Evolutionary conservation across 2,888 invertebrate species (phyloP), one percentile per base, ranked within the genome.

Genomic region (Scaptomyza flava): DNA sequence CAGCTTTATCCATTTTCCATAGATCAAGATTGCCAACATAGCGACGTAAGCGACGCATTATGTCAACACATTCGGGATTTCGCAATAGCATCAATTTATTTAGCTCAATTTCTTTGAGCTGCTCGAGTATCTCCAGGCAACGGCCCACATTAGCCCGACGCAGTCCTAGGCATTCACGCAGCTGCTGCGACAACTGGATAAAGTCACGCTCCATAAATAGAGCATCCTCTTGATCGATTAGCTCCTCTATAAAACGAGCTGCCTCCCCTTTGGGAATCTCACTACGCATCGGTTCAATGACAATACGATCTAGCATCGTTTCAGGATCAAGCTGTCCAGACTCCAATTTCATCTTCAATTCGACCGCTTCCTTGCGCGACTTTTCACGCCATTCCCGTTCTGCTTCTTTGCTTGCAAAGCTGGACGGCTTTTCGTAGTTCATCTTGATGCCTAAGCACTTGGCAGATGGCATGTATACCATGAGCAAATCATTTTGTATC

Each of bases 21-120:
- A 95, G 94, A 6, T 94, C 93, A 2, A 95, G 92, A 91, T 97
- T 97, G 7, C 97, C 97, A 38, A 96, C 94, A 91, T 97, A 97
- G 46, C 95, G 94, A 14, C 96, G 93, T 91, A 96, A 93, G 66
- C 96, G 94, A 81, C 95, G 95, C 54, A 97, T 94, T 0, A 96
- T 96, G 85, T 96, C 95, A 47, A 97, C 93, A 76, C 96, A 94
- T 47, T 95, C 94, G 0, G 96, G 95, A 92, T 97, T 96, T 79
- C 97, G 97, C 60, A 96, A 94, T 43, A 98, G 91, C 95, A 96
- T 96, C 23, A 96, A 91, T 0, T 95, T 94, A 68, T 95, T 95
- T 7, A 92, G 50, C 48, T 91, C 89, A 11, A 92, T 75, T 2
- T 91, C 90, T 61, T 93, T 91, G 6, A 93, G 91, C 66, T 95